Evolutionary conservation across 2,797 vertebrate genomes (phyloP), one percentile per base, ranked within the genome.

Genomic region (Cossypha dichroa): DNA sequence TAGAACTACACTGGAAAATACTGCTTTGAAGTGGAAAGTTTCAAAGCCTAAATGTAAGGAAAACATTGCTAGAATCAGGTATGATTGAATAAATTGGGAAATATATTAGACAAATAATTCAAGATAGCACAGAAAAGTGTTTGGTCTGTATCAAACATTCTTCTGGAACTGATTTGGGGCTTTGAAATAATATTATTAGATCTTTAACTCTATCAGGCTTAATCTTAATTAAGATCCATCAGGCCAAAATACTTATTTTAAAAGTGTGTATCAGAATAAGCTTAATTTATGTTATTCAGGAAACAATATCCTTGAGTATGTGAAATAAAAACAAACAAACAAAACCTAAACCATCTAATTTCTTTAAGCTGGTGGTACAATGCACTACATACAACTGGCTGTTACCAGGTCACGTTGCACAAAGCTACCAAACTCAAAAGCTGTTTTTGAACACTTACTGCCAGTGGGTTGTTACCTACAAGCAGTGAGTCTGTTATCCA

Each of bases 381-480:
- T 7, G 28, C 29, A 46, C 22, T 17, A 10, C 10, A 6, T 43
- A 48, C 13, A 73, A 33, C 25, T 70, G 38, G 3, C 28, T 91
- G 26, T 48, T 48, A 60, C 43, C 29, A 36, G 41, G 77, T 89
- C 67, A 68, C 22, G 21, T 70, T 91, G 21, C 78, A 82, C 54
- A 91, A 74, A 85, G 52, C 38, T 64, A 76, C 33, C 34, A 49
- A 76, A 88, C 76, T 87, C 36, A 64, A 60, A 94, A 87, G 49
- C 52, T 95, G 10, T 70, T 97, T 94, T 85, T 83, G 78, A 91
- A 48, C 51, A 59, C 15, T 58, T 6, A 28, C 19, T 93, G 80
- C 48, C 81, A 46, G 67, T 73, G 67, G 72, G 40, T 76, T 91
- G 66, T 76, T 94, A 90, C 89, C 90, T 90, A 64, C 64, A 85